Percentiles rank a stretch among this genome's conserved stretches.
These are phyloP conservation scores for Drosophila setifemur DNA, from an alignment of 1,140 invertebrate species.

Conservation along the genomic window DNA sequence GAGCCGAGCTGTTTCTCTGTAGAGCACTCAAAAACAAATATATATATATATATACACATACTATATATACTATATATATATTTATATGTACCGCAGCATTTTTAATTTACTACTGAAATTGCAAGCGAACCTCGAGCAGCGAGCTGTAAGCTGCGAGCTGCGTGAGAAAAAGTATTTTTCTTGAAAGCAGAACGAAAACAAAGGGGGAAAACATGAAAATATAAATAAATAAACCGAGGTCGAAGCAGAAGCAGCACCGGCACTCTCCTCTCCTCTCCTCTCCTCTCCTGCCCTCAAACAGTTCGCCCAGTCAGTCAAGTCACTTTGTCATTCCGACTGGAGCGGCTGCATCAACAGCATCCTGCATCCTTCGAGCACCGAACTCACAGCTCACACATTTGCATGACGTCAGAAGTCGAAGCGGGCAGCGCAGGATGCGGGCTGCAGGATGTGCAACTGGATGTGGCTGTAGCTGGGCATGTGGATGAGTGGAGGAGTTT, in stretches of 20 bases:
- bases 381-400: conserved; percentile 37
- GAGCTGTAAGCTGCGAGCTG: conserved; percentile 17
- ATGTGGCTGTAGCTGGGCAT: no score
- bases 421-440: conserved; percentile 8
- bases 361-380: conserved; percentile 7
- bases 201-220: conserved; percentile 50
- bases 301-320: conserved; percentile 56
- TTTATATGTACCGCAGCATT: conserved; percentile 64
- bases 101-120: conserved; percentile 78
- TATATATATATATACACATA: no score
- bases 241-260: conserved; percentile 36
- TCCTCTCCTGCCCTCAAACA: conserved; percentile 35
- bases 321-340: conserved; percentile 68
- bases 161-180: conserved; percentile 66
- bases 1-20: conserved; percentile 24
- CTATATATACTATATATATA: no score
- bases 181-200: conserved; percentile 59
- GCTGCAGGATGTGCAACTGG: conserved; percentile 8
- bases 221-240: conserved; percentile 80
- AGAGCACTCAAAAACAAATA: conserved; percentile 41
- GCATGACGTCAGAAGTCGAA: conserved; percentile 70
- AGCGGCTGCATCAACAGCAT: conserved; percentile 41
- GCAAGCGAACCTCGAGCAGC: conserved; percentile 35
- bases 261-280: no score
- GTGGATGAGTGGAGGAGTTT: conserved; percentile 13